Evolutionary conservation across 2,888 invertebrate species (phyloP).

Genomic region (Trachelus troglodyta): DNA sequence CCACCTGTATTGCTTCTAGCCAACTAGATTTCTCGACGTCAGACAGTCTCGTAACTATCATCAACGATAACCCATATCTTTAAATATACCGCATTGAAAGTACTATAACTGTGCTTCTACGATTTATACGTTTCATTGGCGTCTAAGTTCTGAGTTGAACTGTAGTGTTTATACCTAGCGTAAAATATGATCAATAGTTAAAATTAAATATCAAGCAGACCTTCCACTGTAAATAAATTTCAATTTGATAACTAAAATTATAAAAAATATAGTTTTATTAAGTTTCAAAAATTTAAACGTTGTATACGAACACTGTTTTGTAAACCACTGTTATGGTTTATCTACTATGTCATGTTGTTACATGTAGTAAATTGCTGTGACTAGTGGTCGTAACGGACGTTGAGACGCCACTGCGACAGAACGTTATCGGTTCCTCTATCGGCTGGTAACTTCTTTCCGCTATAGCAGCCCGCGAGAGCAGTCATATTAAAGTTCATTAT

Average conservation of each 20-base stretch:
- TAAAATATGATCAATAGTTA: not conserved
- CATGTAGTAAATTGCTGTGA: not conserved
- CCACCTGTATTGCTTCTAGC: constrained; percentile 32
- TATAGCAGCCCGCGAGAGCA: constrained; percentile 34
- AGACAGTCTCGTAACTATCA: constrained; percentile 29
- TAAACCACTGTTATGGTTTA: not conserved
- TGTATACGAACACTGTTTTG: not conserved
- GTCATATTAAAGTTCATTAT: constrained; percentile 27
- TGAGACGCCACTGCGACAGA: not conserved
- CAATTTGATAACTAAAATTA: not conserved
- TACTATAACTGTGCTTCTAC: not conserved
- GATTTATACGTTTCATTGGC: not conserved
- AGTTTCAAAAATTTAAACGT: not conserved
- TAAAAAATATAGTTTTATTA: not conserved
- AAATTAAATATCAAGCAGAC: not conserved
- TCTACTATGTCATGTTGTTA: not conserved
- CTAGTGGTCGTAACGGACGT: not conserved
- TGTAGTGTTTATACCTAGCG: not conserved
- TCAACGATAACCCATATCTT: not conserved
- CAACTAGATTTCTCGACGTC: constrained; percentile 36
- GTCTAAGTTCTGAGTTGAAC: not conserved
- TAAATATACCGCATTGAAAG: not conserved
- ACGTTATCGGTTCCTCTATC: constrained; percentile 16
- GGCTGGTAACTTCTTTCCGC: constrained; percentile 36
- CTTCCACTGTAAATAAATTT: not conserved